Percentiles rank a stretch among this genome's conserved stretches.
Conservation (phyloP, 2,888 invertebrate species). For the Seira musarum region DNA sequence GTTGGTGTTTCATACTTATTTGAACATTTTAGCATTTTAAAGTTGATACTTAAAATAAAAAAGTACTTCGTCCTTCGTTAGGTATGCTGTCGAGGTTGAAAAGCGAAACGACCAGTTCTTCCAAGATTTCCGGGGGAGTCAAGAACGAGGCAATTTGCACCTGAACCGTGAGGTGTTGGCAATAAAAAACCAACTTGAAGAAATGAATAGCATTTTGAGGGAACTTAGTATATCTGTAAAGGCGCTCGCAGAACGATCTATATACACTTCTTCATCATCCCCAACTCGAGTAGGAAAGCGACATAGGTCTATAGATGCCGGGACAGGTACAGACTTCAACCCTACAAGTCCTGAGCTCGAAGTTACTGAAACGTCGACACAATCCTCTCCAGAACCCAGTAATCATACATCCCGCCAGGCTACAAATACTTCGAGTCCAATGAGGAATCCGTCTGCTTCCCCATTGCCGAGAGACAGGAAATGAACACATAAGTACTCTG, state of each 20-base stretch:
- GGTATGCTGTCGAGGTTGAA: conserved; percentile 64
- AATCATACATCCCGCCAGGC: conserved; percentile 53
- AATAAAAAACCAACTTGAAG: conserved; percentile 67
- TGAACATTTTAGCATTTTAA: too few relatives aligned
- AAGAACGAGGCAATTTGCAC: conserved; percentile 61
- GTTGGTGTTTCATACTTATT: neutral
- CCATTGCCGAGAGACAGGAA: conserved; percentile 32
- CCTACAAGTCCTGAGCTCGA: conserved; percentile 66
- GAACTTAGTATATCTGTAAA: conserved; percentile 65
- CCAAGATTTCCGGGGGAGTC: conserved; percentile 63
- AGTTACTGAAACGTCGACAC: conserved; percentile 59
- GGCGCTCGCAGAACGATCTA: conserved; percentile 62
- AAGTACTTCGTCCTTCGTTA: too few relatives aligned
- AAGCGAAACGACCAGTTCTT: conserved; percentile 63
- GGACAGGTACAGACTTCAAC: conserved; percentile 65
- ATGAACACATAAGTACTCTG: too few relatives aligned
- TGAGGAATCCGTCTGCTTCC: conserved; percentile 37
- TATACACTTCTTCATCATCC: conserved; percentile 58
- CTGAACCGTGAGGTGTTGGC: conserved; percentile 64
- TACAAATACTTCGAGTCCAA: conserved; percentile 50
- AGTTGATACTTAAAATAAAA: too few relatives aligned
- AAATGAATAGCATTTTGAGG: conserved; percentile 65
- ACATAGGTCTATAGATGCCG: conserved; percentile 62
- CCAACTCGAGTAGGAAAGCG: conserved; percentile 43
- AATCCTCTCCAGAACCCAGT: conserved; percentile 63